These are phyloP conservation scores for Phocides pigmalion DNA, from an alignment of 1,140 invertebrate genomes.

Conservation along the genomic window DNA sequence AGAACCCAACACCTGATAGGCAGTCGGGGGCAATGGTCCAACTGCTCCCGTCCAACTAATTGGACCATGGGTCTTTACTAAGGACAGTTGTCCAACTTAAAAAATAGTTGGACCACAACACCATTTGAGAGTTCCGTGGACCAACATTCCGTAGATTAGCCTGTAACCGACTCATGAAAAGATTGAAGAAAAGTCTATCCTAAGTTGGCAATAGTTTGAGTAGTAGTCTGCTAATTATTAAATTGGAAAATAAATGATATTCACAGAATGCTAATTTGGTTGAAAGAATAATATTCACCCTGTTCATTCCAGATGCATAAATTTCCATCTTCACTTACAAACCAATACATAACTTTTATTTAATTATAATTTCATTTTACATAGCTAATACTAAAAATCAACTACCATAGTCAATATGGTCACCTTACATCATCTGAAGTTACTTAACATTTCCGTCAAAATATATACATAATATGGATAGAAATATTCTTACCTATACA, in stretches of 20 bases:
- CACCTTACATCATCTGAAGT: background rate
- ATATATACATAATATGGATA: background rate
- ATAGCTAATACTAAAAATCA: constrained; percentile 11
- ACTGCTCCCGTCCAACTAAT: too few relatives aligned
- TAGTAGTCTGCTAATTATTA: too few relatives aligned
- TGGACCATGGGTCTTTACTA: too few relatives aligned
- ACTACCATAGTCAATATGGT: constrained; percentile 12
- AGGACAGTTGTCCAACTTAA: too few relatives aligned
- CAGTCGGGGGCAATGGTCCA: too few relatives aligned
- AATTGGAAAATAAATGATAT: background rate
- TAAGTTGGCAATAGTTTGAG: too few relatives aligned
- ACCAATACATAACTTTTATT: background rate
- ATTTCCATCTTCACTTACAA: background rate
- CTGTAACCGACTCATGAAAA: too few relatives aligned
- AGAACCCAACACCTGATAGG: too few relatives aligned
- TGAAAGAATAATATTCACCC: background rate
- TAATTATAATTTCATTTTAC: background rate
- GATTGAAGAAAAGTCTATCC: too few relatives aligned
- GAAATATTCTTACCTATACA: background rate
- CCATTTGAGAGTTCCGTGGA: too few relatives aligned
- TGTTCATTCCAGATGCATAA: background rate
- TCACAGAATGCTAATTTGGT: background rate
- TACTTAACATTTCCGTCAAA: background rate
- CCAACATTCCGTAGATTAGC: too few relatives aligned
- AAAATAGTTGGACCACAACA: too few relatives aligned